phyloP scores from a whole-genome alignment of 2,113 vertebrate genomes.

The Talpa occidentalis region DNA sequence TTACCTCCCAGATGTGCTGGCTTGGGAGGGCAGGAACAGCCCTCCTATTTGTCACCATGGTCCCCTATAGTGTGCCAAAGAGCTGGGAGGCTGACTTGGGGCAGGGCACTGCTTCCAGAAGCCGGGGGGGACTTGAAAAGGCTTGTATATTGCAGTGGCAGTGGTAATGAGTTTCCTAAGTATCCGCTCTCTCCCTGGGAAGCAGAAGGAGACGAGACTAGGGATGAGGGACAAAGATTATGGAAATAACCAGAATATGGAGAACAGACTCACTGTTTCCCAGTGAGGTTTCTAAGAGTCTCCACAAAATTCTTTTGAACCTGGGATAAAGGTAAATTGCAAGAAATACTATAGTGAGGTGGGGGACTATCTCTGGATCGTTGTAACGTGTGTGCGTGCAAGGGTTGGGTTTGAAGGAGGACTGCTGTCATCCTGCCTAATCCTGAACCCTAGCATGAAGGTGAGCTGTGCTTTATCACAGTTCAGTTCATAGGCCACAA shows the following conservation, averaged over 20 bases:
- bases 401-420: not conserved
- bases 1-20: constrained; percentile 34
- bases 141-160: not conserved
- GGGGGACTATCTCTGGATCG: too few relatives aligned
- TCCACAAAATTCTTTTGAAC: not conserved
- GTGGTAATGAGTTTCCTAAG: not conserved
- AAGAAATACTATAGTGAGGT: not conserved
- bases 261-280: not conserved
- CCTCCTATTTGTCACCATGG: not conserved
- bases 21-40: not conserved
- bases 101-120: not conserved
- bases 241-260: not conserved
- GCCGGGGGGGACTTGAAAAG: not conserved
- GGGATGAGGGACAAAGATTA: not conserved
- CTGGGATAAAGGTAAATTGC: not conserved
- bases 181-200: not conserved
- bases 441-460: not conserved
- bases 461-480: not conserved
- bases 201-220: not conserved
- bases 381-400: too few relatives aligned
- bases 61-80: not conserved
- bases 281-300: not conserved
- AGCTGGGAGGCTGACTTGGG: not conserved
- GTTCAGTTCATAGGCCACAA: not conserved
- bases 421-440: not conserved